These are phyloP conservation scores for Idaea straminata DNA, from an alignment of 2,888 invertebrate species.

Conservation along the genomic window DNA sequence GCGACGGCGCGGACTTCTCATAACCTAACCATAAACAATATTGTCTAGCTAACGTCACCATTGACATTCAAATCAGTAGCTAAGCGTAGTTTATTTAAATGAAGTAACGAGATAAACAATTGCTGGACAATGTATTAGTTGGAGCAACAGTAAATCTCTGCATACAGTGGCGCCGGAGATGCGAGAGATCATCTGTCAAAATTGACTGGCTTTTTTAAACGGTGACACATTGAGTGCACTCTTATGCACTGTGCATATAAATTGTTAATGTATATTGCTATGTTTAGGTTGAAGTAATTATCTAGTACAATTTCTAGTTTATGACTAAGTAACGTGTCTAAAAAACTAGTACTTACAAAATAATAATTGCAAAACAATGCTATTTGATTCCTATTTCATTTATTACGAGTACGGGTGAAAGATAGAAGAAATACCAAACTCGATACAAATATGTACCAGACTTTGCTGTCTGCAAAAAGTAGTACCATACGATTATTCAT, in stretches of 20 bases:
- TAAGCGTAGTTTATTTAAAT: constrained; percentile 69
- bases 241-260: neutral
- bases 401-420: too few species aligned
- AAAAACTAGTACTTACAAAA: too few species aligned
- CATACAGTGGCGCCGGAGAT: constrained; percentile 72
- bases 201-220: constrained; percentile 44
- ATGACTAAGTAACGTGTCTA: too few species aligned
- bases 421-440: too few species aligned
- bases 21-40: constrained; percentile 69
- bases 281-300: neutral
- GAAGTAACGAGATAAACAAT: constrained; percentile 68
- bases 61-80: constrained; percentile 79
- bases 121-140: constrained; percentile 66
- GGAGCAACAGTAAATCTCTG: constrained; percentile 74
- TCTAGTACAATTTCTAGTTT: neutral
- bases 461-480: too few species aligned
- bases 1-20: constrained; percentile 25
- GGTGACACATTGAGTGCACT: neutral
- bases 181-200: constrained; percentile 69
- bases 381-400: too few species aligned
- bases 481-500: too few species aligned
- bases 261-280: neutral
- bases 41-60: constrained; percentile 64
- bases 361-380: too few species aligned
- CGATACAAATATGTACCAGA: too few species aligned